Conservation (phyloP, 2,888 invertebrate genomes). For the Chironomus tentans region DNA sequence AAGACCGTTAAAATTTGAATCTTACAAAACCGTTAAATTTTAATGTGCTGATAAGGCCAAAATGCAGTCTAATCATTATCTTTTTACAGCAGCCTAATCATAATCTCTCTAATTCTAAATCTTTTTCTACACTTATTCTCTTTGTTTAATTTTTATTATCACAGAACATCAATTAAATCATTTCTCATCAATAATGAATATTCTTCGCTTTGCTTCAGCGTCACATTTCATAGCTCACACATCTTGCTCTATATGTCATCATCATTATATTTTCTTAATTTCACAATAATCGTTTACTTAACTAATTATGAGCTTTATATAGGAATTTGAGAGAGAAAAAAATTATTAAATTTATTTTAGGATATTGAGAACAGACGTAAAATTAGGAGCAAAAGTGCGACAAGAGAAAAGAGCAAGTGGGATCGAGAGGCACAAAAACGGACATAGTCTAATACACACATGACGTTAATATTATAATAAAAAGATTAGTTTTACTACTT, state of each 20-base stretch:
- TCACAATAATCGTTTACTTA: background rate
- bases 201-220: background rate
- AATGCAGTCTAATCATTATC: too few species aligned
- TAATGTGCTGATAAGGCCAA: too few species aligned
- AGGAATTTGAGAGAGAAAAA: background rate
- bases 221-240: background rate
- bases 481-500: too few species aligned
- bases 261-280: background rate
- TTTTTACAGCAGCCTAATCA: background rate
- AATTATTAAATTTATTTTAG: background rate
- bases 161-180: constrained; percentile 19
- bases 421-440: background rate
- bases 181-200: background rate
- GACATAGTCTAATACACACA: too few species aligned
- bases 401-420: background rate
- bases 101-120: background rate
- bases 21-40: too few species aligned
- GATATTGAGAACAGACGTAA: background rate
- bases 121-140: background rate
- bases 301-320: background rate
- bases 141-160: background rate
- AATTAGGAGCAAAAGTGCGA: constrained; percentile 9
- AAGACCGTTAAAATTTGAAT: too few species aligned
- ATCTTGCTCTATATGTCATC: background rate
- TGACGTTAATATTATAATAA: too few species aligned